Conservation (phyloP, 2,797 vertebrate genomes). For the Gallirallus australis region DNA sequence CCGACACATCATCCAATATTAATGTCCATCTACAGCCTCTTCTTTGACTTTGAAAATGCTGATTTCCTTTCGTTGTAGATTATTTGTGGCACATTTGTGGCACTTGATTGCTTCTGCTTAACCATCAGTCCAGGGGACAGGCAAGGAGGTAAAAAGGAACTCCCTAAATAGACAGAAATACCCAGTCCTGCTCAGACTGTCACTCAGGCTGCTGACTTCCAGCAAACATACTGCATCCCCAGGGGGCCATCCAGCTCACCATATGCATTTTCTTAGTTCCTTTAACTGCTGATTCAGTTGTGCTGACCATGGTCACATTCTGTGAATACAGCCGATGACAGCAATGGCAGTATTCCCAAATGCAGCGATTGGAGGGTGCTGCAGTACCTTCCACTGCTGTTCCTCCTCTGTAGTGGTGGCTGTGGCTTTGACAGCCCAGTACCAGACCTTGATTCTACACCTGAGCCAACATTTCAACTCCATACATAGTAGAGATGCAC, state of each 20-base stretch:
- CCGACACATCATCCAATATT: neutral
- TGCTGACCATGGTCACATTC: neutral
- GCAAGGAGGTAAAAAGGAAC: neutral
- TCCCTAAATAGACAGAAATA: neutral
- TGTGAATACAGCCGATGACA: neutral
- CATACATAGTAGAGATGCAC: neutral
- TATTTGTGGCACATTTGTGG: neutral
- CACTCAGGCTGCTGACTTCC: neutral
- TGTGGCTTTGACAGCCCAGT: neutral
- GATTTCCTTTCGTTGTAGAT: neutral
- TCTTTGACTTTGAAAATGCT: neutral
- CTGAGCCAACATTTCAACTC: neutral
- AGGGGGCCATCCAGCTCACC: neutral
- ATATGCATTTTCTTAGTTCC: neutral
- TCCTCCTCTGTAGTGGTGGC: neutral
- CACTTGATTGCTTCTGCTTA: neutral
- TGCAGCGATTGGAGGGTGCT: accelerated
- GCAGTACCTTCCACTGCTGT: neutral
- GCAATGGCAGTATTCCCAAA: neutral
- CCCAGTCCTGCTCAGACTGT: neutral
- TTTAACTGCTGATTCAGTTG: neutral
- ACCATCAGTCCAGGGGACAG: neutral
- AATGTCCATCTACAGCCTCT: neutral
- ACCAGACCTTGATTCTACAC: neutral
- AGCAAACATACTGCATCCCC: neutral